Conservation (phyloP, 2,888 invertebrate genomes). For the Sarcophaga rosellei region DNA sequence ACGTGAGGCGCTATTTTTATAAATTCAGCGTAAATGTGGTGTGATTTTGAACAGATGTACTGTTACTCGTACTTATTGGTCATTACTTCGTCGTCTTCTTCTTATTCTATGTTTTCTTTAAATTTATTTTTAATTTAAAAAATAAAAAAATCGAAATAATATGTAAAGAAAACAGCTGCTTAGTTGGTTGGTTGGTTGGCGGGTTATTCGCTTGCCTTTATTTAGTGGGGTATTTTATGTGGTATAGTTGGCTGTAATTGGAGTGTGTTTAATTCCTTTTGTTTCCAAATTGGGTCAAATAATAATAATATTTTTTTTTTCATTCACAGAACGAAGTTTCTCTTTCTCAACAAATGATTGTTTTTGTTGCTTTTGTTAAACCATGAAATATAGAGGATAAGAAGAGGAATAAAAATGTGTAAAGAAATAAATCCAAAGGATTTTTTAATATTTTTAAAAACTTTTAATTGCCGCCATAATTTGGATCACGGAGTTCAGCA, state of each 20-base stretch:
- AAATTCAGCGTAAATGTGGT: conserved; percentile 42
- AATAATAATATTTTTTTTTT: conserved; percentile 2
- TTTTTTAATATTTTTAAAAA: too few relatives aligned
- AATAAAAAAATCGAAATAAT: background rate
- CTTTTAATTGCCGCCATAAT: too few relatives aligned
- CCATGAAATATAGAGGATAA: too few relatives aligned
- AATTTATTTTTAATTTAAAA: background rate
- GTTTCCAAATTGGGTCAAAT: conserved; percentile 48
- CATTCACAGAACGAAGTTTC: background rate
- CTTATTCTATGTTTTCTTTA: background rate
- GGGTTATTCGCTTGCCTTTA: background rate
- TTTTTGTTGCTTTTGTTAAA: background rate
- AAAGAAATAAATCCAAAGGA: too few relatives aligned
- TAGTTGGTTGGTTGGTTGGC: background rate
- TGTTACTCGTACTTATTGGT: conserved; percentile 10
- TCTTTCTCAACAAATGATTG: background rate
- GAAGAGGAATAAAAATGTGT: too few relatives aligned
- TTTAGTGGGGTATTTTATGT: background rate
- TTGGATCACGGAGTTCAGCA: too few relatives aligned
- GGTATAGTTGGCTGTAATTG: background rate
- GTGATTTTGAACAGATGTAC: conserved; percentile 63
- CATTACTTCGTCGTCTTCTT: conserved; percentile 9
- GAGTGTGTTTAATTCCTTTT: background rate
- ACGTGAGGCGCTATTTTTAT: background rate
- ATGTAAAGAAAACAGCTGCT: background rate